Evolutionary conservation across 2,888 invertebrate genomes (phyloP).

Genomic region (Sphaerophoria taeniata): DNA sequence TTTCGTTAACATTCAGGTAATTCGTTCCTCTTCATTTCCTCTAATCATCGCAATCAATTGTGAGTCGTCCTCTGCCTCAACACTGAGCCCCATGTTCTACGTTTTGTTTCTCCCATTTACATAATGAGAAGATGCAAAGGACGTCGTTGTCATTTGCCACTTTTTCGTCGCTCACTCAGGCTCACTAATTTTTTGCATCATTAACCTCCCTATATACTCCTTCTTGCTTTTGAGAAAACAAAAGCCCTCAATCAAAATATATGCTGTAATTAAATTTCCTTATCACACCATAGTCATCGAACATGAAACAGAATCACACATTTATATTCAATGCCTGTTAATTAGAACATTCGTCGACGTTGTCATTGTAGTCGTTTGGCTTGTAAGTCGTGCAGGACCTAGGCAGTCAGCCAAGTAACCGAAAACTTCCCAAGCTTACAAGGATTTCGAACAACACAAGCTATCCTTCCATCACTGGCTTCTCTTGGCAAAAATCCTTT

Average conservation of each 20-base stretch:
- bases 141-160: neutral
- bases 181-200: slow-evolving; percentile 37
- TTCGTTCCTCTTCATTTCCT: slow-evolving; percentile 26
- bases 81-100: too few species aligned
- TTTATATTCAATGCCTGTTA: slow-evolving; percentile 55
- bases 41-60: slow-evolving; percentile 13
- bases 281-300: slow-evolving; percentile 43
- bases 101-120: too few species aligned
- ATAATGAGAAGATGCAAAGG: slow-evolving; percentile 12
- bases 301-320: slow-evolving; percentile 21
- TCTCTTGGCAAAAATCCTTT: neutral
- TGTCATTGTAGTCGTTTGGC: too few species aligned
- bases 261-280: slow-evolving; percentile 48
- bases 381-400: too few species aligned
- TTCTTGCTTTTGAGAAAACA: neutral
- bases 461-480: neutral
- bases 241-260: slow-evolving; percentile 31
- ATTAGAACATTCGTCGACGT: slow-evolving; percentile 30
- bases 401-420: neutral
- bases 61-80: slow-evolving; percentile 15
- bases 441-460: neutral
- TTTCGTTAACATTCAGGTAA: neutral
- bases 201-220: slow-evolving; percentile 1
- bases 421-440: slow-evolving; percentile 9
- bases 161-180: neutral